phyloP scores from a whole-genome alignment of 2,797 vertebrate species.

The Pangasius mekongensis region DNA sequence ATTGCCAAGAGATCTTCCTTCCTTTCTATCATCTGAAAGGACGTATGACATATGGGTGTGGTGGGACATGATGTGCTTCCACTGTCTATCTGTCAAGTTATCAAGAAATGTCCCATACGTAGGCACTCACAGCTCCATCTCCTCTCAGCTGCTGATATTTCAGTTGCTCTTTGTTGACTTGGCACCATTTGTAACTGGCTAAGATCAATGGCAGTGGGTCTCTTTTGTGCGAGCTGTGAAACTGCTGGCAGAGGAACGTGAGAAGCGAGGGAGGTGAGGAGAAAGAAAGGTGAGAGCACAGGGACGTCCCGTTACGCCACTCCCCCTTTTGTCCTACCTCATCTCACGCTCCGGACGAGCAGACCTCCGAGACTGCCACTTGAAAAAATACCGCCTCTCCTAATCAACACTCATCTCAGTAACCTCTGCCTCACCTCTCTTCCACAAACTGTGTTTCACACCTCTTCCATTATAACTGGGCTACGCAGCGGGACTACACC shows the following conservation, averaged over 20 bases:
- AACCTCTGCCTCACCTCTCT: constrained; percentile 54
- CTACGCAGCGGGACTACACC: constrained; percentile 27
- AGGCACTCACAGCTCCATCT: constrained; percentile 37
- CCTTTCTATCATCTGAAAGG: constrained; percentile 30
- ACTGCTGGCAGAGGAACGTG: constrained; percentile 52
- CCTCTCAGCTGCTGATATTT: constrained; percentile 54
- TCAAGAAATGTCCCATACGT: constrained; percentile 35
- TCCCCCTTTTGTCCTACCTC: constrained; percentile 58
- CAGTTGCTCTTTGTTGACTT: constrained; percentile 60
- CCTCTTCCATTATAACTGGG: constrained; percentile 30
- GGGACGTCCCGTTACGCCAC: constrained; percentile 56
- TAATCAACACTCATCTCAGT: constrained; percentile 52
- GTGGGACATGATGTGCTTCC: constrained; percentile 36
- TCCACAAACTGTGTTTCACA: constrained; percentile 46
- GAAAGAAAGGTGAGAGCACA: constrained; percentile 54
- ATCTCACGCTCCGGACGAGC: constrained; percentile 47
- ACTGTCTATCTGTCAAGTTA: constrained; percentile 36
- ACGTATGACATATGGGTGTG: constrained; percentile 41
- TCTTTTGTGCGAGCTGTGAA: constrained; percentile 60
- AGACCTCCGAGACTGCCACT: constrained; percentile 46
- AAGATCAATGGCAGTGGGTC: constrained; percentile 44
- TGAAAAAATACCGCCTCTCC: constrained; percentile 37
- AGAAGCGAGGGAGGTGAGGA: constrained; percentile 52
- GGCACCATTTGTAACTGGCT: constrained; percentile 49
- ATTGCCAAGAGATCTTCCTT: constrained; percentile 17